Conservation (phyloP, 1,140 invertebrate species). For the Meteorus sp. region DNA sequence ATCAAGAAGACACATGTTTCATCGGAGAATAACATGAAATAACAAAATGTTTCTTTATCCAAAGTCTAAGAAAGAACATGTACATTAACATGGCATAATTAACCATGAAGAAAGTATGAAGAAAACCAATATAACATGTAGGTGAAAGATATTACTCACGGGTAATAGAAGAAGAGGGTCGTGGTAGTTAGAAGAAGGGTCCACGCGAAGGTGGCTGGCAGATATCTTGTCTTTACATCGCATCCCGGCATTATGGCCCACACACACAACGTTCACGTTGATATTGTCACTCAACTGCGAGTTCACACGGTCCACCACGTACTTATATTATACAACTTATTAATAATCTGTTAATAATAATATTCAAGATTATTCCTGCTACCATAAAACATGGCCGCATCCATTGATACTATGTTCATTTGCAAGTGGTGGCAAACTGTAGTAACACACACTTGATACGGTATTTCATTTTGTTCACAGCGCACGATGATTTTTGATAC, state of each 20-base stretch:
- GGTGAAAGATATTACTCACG: conserved; percentile 73
- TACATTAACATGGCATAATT: too few species aligned
- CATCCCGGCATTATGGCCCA: conserved; percentile 87
- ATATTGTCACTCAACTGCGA: conserved; percentile 7
- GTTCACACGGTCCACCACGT: conserved; percentile 19
- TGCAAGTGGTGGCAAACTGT: conserved; percentile 30
- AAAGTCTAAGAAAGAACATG: too few species aligned
- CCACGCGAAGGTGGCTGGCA: conserved; percentile 97
- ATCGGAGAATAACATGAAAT: background rate
- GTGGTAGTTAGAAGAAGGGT: conserved; percentile 86
- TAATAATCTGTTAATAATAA: conserved; percentile 35
- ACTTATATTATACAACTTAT: too few species aligned
- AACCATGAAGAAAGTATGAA: background rate
- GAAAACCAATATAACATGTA: background rate
- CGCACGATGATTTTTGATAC: background rate
- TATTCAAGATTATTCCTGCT: conserved; percentile 54
- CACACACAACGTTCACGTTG: conserved; percentile 12
- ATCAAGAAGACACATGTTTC: conserved; percentile 17
- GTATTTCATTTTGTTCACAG: conserved; percentile 13
- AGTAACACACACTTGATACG: background rate
- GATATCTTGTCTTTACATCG: conserved; percentile 88
- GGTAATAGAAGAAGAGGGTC: conserved; percentile 92
- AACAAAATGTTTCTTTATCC: conserved; percentile 2
- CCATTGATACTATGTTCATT: conserved; percentile 47
- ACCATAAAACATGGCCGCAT: conserved; percentile 58